Base-by-base conservation (phyloP, 2,113 vertebrate genomes). In the Burhinus oedicnemus region DNA sequence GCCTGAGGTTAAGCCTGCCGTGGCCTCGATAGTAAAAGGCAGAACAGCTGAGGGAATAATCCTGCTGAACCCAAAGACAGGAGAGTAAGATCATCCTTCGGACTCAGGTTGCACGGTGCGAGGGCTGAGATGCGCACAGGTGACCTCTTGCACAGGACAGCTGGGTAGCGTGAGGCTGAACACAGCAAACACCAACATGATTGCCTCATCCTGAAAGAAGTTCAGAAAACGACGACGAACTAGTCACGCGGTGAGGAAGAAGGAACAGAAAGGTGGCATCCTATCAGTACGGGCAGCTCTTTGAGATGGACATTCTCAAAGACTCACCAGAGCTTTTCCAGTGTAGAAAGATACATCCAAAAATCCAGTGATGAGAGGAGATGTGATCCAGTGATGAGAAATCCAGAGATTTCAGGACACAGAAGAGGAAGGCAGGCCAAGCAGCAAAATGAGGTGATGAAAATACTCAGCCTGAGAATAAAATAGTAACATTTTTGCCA, bases 11-110 rank as follows among this genome's bases (percentile, higher is more conserved):
- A 93, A 95, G 76, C 89, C 86, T 89, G 57, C 54, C 0, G 0
- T 77, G 95, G 81, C 94, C 95, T 69, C 29, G 5, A 64, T 57
- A 86, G 66, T 45, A 82, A 82, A 87, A 92, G 52, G 62, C 61
- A 83, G 85, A 92, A 68, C 29, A 57, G 78, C 66, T 85, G 78
- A 82, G 52, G 57, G 70, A 93, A 60, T 93, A 91, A 93, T 85
- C 74, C 78, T 38, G 42, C 30, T 71, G 74, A 79, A 75, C n/a
- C 22, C 61, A 71, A 62, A 81, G 74, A 22, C 61, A 4, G 4
- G 61, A 75, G 78, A 64, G 5, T 49, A 40, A 89, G 55, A 60
- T 93, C 87, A 79, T 76, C 90, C n/a, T n/a, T 82, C 8, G 4
- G 38, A 71, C 47, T 45, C 52, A 14, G 11, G 87, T 54, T 79